These are phyloP conservation scores for Tetrapedia diversipes DNA, from an alignment of 2,888 invertebrate genomes.

Conservation along the genomic window DNA sequence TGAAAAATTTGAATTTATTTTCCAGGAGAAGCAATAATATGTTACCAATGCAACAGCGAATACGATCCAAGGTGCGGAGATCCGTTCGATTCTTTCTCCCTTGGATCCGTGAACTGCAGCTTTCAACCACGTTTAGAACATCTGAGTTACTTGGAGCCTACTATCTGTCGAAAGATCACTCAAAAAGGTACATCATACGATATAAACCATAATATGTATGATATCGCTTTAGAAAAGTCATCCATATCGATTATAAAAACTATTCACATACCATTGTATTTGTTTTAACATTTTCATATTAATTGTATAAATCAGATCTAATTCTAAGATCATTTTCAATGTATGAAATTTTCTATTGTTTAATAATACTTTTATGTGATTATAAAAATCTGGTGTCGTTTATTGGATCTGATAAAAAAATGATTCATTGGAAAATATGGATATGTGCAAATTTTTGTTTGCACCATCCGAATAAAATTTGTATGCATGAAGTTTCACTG, in stretches of 20 bases:
- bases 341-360: no score
- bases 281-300: background rate
- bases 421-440: no score
- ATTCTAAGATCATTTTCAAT: no score
- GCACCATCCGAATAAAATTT: no score
- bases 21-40: constrained; percentile 87
- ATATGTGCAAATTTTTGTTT: no score
- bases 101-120: constrained; percentile 93
- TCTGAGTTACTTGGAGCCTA: constrained; percentile 85
- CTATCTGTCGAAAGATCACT: constrained; percentile 92
- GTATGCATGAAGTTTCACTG: background rate
- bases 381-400: no score
- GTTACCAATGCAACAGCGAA: constrained; percentile 96
- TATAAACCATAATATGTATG: background rate
- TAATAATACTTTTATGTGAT: no score
- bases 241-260: no score
- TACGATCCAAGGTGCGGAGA: constrained; percentile 95
- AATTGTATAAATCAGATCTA: no score
- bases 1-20: constrained; percentile 25
- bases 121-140: constrained; percentile 89
- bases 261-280: no score
- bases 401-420: no score
- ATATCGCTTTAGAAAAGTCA: background rate
- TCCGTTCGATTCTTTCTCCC: constrained; percentile 92
- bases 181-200: constrained; percentile 88